Percentiles rank a stretch among this genome's conserved stretches.
phyloP scores from a whole-genome alignment of 2,113 vertebrate genomes.

The Macquaria australasica region DNA sequence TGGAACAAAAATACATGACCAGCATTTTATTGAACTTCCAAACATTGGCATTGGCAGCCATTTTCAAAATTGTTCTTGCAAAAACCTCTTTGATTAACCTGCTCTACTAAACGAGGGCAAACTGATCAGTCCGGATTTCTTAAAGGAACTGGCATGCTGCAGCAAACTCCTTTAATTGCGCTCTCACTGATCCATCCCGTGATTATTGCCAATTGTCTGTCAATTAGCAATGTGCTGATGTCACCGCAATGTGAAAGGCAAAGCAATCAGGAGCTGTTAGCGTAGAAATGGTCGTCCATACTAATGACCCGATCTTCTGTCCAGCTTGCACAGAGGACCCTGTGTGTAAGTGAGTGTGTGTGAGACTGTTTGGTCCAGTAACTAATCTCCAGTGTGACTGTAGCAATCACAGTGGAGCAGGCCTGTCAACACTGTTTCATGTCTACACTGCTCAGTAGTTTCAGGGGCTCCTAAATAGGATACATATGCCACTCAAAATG shows the following conservation, averaged over 20 bases:
- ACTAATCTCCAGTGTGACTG: conserved; percentile 39
- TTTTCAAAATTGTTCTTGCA: background rate
- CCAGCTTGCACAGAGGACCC: conserved; percentile 20
- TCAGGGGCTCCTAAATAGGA: conserved; percentile 24
- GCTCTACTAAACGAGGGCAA: conserved; percentile 11
- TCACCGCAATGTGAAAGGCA: conserved; percentile 72
- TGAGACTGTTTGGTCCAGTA: conserved; percentile 18
- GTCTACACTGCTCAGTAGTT: conserved; percentile 44
- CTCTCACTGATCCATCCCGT: conserved; percentile 62
- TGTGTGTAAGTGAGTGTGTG: conserved; percentile 1
- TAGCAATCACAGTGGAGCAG: conserved; percentile 37
- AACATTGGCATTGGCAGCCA: background rate
- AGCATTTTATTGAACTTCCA: background rate
- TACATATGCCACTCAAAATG: conserved; percentile 47
- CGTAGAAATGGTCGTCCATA: conserved; percentile 64
- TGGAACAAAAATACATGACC: background rate
- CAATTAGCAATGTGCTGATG: conserved; percentile 81
- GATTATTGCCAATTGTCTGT: conserved; percentile 79
- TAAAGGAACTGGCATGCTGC: conserved; percentile 32
- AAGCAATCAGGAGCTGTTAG: conserved; percentile 72
- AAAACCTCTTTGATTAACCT: conserved; percentile 34
- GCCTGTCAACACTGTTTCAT: conserved; percentile 62
- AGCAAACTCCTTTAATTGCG: conserved; percentile 59
- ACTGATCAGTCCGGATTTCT: conserved; percentile 32
- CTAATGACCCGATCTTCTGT: conserved; percentile 62